Evolutionary conservation across 2,797 vertebrate species (phyloP), one percentile per base, ranked within the genome.

Genomic region (Allobates femoralis): DNA sequence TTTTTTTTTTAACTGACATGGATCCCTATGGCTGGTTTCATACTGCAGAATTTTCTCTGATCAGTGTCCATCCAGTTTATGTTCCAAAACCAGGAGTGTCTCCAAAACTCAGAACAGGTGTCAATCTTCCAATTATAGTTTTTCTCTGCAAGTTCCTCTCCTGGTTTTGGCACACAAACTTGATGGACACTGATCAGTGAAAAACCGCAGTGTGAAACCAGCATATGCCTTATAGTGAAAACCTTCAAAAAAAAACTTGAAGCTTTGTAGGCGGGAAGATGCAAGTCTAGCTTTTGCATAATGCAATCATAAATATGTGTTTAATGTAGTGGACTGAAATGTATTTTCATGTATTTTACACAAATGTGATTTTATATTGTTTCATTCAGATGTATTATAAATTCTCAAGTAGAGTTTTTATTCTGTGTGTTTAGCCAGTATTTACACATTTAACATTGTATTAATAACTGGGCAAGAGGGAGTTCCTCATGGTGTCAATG

Each of bases 341-440:
- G 93, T 96, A 94, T 96, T 95, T 96, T 96, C 95, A 30, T 96
- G 94, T 98, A 95, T 95, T 96, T 96, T 94, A 96, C 95, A 95
- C 95, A 96, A 96, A 96, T 96, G 96, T 97, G 96, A 97, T 95
- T 97, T 95, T 83, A 91, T 96, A 94, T 93, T 95, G 95, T 95
- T 96, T 96, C 94, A 94, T 95, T 94, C 95, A 96, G 96, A 96
- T 96, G 95, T 96, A 95, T 96, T 95, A 95, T 95, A 95, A 95
- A 92, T 94, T 96, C 94, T 94, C 96, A 92, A 93, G 93, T 96
- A 96, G 95, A 96, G 92, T 92, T 93, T 83, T 77, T 93, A 93
- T 92, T 95, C 93, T 94, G 92, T 79, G 94, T 79, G 76, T 90
- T 91, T 95, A 90, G 90, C 89, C 94, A 93, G 95, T 94, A 92